Conservation (phyloP, 2,797 vertebrate genomes). For the Etheostoma nigrum region DNA sequence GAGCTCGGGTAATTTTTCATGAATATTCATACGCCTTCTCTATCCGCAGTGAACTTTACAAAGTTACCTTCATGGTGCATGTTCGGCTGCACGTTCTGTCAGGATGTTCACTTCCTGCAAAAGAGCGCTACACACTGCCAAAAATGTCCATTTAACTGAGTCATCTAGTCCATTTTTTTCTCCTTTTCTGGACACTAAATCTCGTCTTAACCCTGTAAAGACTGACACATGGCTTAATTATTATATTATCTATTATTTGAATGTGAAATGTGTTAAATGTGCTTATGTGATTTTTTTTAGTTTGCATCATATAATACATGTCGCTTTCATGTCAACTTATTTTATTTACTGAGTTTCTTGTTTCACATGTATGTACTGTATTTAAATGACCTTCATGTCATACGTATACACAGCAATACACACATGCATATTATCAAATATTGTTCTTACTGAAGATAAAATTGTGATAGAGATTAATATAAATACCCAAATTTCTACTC, state of each 20-base stretch:
- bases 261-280: not conserved
- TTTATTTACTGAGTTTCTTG: not conserved
- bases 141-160: not conserved
- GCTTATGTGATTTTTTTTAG: not conserved
- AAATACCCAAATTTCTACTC: not conserved
- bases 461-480: not conserved
- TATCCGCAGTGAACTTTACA: constrained; percentile 78
- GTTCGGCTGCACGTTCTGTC: constrained; percentile 42
- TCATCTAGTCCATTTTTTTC: not conserved
- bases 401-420: rapidly evolving
- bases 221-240: not conserved
- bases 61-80: constrained; percentile 85
- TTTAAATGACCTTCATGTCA: not conserved
- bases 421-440: not conserved
- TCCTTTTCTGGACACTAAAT: not conserved
- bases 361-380: not conserved
- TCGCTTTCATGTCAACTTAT: not conserved
- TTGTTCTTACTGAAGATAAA: too few species aligned
- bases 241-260: not conserved
- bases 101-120: constrained; percentile 21
- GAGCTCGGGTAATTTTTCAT: constrained; percentile 80
- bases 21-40: constrained; percentile 82
- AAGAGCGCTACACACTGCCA: constrained; percentile 15
- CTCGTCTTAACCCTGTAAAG: not conserved
- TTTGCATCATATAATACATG: not conserved